Evolutionary conservation across 2,113 vertebrate species (phyloP).

Genomic region (Macrotis lagotis): DNA sequence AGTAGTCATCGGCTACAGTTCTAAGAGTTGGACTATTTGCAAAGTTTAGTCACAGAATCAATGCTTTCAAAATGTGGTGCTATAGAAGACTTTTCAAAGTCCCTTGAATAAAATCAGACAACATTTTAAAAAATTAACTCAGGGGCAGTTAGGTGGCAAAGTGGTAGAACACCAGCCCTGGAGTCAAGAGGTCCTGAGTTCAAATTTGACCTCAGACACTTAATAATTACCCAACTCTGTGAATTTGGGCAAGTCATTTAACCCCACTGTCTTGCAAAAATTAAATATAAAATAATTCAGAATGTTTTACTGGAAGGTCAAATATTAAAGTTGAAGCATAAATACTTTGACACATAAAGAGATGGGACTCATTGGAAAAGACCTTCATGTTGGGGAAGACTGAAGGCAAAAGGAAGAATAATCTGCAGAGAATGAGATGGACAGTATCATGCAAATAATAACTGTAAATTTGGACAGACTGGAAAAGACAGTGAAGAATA

Average conservation of each 20-base stretch:
- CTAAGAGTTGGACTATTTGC: background rate
- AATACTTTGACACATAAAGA: background rate
- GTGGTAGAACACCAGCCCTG: too few relatives aligned
- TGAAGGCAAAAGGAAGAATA: background rate
- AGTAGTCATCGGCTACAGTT: too few relatives aligned
- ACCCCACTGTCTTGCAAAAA: too few relatives aligned
- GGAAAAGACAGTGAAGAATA: background rate
- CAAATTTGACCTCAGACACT: too few relatives aligned
- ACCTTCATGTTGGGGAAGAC: background rate
- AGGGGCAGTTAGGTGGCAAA: too few relatives aligned
- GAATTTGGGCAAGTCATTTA: too few relatives aligned
- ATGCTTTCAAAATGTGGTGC: background rate
- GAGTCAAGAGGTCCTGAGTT: too few relatives aligned
- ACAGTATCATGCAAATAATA: background rate
- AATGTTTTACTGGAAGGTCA: background rate
- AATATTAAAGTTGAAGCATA: background rate
- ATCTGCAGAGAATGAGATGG: background rate
- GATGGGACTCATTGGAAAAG: background rate
- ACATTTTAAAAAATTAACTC: background rate
- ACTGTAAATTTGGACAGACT: background rate
- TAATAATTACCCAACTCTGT: too few relatives aligned
- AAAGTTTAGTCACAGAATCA: background rate
- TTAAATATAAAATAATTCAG: too few relatives aligned
- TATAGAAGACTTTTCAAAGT: background rate
- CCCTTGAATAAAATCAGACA: background rate